Percentiles rank a stretch among this genome's conserved stretches.
Evolutionary conservation across 2,113 vertebrate genomes (phyloP).

Genomic region (Glaucomys volans): DNA sequence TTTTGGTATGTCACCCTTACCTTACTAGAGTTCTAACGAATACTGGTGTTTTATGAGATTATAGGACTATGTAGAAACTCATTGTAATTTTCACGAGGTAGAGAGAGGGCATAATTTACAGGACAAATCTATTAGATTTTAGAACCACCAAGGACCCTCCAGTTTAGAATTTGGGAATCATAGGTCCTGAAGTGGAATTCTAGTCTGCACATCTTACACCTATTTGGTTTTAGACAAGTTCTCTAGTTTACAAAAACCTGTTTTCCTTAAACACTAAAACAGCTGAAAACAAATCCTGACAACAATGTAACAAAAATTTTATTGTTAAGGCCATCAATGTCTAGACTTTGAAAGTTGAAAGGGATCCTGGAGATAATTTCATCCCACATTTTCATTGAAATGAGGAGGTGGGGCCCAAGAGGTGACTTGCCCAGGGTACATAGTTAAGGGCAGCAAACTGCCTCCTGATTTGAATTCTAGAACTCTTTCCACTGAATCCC

Average conservation of each 20-base stretch:
- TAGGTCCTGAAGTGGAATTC: background rate
- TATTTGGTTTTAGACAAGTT: background rate
- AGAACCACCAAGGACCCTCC: background rate
- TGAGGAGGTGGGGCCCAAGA: background rate
- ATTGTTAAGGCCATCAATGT: background rate
- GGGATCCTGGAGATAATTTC: background rate
- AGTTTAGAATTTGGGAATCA: conserved; percentile 9
- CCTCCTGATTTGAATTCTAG: conserved; percentile 34
- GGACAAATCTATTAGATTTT: background rate
- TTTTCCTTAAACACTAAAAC: background rate
- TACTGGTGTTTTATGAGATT: background rate
- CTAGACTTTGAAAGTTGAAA: background rate
- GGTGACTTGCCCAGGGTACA: background rate
- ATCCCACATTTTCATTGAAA: background rate
- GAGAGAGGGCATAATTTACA: background rate
- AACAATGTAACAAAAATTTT: background rate
- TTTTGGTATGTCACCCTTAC: background rate
- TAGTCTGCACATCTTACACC: background rate
- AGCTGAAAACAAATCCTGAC: background rate
- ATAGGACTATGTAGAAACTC: background rate
- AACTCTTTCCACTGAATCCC: background rate
- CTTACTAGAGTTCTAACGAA: background rate
- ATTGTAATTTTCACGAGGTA: background rate
- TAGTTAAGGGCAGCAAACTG: background rate
- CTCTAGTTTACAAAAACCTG: background rate